These are phyloP conservation scores for Platycheirus albimanus DNA, from an alignment of 2,888 invertebrate species.

Conservation along the genomic window DNA sequence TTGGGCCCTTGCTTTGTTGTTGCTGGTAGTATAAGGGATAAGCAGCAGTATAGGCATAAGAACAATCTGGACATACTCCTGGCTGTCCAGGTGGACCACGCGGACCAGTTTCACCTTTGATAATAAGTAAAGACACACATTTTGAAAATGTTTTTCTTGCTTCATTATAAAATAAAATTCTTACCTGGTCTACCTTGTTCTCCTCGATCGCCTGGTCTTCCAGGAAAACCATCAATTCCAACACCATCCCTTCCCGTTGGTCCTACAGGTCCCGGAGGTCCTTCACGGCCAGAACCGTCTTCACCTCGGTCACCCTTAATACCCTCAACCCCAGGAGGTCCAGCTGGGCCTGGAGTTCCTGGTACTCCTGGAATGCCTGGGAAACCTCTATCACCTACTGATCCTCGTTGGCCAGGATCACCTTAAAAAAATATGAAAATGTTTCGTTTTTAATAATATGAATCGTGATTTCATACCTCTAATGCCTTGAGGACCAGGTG, in stretches of 20 bases:
- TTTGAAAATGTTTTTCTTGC: background rate
- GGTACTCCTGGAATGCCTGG: constrained; percentile 88
- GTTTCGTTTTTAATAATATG: background rate
- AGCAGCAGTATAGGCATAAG: constrained; percentile 78
- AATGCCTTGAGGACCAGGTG: constrained; percentile 84
- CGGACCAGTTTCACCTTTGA: constrained; percentile 85
- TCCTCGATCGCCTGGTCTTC: constrained; percentile 90
- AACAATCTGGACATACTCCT: constrained; percentile 79
- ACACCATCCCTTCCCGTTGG: constrained; percentile 89
- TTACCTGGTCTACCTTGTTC: constrained; percentile 89
- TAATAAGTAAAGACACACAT: no score
- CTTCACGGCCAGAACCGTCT: constrained; percentile 88
- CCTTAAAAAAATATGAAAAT: constrained; percentile 82
- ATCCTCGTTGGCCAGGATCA: constrained; percentile 84
- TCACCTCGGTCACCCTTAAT: constrained; percentile 89
- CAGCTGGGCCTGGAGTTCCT: constrained; percentile 85
- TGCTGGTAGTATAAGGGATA: constrained; percentile 76
- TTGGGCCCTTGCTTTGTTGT: constrained; percentile 78
- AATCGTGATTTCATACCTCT: no score
- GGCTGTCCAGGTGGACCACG: constrained; percentile 86
- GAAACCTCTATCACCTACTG: constrained; percentile 87
- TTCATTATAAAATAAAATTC: background rate
- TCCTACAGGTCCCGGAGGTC: constrained; percentile 86
- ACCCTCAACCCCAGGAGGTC: constrained; percentile 85
- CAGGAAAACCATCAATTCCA: constrained; percentile 86